These are phyloP conservation scores for Nannobrachium achirus DNA, from an alignment of 2,113 vertebrate species.

Conservation along the genomic window DNA sequence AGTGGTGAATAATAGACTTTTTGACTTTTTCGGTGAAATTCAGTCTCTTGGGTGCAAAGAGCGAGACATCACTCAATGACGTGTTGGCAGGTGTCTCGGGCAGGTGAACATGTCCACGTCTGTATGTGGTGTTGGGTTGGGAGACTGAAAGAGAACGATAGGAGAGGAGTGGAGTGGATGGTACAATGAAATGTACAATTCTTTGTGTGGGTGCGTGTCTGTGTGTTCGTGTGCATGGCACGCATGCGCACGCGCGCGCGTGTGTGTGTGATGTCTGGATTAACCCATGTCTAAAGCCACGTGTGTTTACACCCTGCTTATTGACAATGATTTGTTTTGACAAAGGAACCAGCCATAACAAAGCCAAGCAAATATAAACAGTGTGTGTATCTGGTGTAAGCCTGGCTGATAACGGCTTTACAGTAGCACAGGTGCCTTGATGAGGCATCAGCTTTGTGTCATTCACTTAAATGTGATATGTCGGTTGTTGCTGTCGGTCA, in stretches of 20 bases:
- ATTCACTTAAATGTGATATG: not conserved
- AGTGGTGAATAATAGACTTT: conserved; percentile 8
- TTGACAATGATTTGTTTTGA: conserved; percentile 67
- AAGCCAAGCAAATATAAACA: conserved; percentile 63
- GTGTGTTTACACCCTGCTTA: conserved; percentile 49
- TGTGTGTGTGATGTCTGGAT: conserved; percentile 35
- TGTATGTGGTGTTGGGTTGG: not conserved
- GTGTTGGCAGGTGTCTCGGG: no score
- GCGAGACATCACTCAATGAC: no score
- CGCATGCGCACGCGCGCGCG: no score
- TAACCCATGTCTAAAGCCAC: conserved; percentile 58
- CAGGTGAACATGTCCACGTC: not conserved
- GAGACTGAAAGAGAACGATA: not conserved
- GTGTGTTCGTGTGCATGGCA: not conserved
- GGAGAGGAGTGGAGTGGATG: no score
- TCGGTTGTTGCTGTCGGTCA: no score
- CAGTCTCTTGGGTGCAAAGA: no score
- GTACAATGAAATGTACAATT: no score
- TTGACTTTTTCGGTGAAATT: no score
- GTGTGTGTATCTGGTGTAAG: conserved; percentile 49
- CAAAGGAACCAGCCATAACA: conserved; percentile 63
- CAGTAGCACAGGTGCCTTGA: conserved; percentile 51
- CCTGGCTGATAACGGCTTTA: conserved; percentile 39
- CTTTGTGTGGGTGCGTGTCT: conserved; percentile 10
- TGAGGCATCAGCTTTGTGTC: not conserved